Percentiles rank a stretch among this genome's conserved stretches.
Conservation (phyloP, 2,888 invertebrate species). For the Dolichomitus sp. region DNA sequence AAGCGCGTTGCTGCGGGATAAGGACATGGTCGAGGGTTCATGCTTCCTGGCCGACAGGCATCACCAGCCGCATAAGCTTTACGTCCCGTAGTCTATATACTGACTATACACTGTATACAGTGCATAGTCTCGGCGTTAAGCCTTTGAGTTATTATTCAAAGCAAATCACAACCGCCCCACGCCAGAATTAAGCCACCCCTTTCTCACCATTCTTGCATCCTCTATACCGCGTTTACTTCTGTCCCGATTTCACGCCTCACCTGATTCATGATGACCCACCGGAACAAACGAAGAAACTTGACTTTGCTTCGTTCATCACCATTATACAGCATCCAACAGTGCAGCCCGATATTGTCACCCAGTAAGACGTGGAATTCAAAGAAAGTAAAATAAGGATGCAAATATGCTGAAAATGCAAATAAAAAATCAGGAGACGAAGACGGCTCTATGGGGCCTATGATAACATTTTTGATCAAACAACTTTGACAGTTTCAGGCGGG, state of each 20-base stretch:
- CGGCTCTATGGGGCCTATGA: not conserved
- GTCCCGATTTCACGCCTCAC: conserved; percentile 43
- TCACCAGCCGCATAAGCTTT: conserved; percentile 19
- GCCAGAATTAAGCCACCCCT: conserved; percentile 72
- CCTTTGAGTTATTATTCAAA: conserved; percentile 85
- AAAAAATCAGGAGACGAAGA: not conserved
- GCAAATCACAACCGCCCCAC: conserved; percentile 79
- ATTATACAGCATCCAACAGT: not conserved
- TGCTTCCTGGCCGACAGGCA: conserved; percentile 34
- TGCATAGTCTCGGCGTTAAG: conserved; percentile 15
- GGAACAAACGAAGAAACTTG: conserved; percentile 7
- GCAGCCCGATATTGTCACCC: not conserved
- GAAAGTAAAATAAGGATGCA: not conserved
- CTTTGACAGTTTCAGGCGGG: not conserved
- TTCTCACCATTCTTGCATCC: conserved; percentile 29
- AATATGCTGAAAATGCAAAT: not conserved
- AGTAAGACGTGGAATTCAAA: not conserved
- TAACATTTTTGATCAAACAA: conserved; percentile 2
- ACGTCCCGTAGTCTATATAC: conserved; percentile 11
- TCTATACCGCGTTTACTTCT: conserved; percentile 14
- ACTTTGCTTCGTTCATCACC: conserved; percentile 7
- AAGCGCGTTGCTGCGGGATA: conserved; percentile 72
- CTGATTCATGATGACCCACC: conserved; percentile 2
- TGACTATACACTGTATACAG: not conserved
- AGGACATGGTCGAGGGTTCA: conserved; percentile 58